Evolutionary conservation across 2,888 invertebrate genomes (phyloP).

Genomic region (Drosophila yooni): DNA sequence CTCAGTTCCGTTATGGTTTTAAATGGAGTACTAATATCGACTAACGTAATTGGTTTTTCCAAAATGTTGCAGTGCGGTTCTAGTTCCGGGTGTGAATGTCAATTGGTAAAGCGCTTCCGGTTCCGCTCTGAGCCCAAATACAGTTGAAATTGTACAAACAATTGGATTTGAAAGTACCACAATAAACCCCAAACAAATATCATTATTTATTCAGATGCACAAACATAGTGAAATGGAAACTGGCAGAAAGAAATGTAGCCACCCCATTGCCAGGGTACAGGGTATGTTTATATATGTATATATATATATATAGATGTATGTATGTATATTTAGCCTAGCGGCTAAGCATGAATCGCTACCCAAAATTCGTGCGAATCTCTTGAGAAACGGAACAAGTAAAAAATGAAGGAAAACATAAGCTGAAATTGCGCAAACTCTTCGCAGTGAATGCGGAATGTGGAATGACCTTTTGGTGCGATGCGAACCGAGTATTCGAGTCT

Average conservation of each 20-base stretch:
- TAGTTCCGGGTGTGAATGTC: neutral
- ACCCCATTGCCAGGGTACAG: neutral
- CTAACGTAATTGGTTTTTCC: neutral
- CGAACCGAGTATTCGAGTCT: neutral
- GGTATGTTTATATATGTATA: constrained; percentile 15
- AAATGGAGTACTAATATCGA: neutral
- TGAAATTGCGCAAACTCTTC: constrained; percentile 39
- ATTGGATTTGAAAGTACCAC: neutral
- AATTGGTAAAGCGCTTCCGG: neutral
- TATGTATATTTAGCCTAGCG: constrained; percentile 5
- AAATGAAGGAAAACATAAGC: constrained; percentile 1
- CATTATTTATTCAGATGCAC: neutral
- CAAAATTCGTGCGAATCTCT: constrained; percentile 45
- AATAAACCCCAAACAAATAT: neutral
- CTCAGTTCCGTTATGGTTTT: neutral
- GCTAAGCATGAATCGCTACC: constrained; percentile 7
- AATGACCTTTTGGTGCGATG: constrained; percentile 37
- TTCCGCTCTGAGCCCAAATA: neutral
- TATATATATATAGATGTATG: neutral
- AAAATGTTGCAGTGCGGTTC: neutral
- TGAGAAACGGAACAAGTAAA: constrained; percentile 7
- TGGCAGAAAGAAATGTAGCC: neutral
- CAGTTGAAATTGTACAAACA: neutral
- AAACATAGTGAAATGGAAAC: neutral
- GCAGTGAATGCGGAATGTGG: constrained; percentile 47